These are phyloP conservation scores for Geococcyx californianus DNA, from an alignment of 2,113 vertebrate genomes.

Conservation along the genomic window DNA sequence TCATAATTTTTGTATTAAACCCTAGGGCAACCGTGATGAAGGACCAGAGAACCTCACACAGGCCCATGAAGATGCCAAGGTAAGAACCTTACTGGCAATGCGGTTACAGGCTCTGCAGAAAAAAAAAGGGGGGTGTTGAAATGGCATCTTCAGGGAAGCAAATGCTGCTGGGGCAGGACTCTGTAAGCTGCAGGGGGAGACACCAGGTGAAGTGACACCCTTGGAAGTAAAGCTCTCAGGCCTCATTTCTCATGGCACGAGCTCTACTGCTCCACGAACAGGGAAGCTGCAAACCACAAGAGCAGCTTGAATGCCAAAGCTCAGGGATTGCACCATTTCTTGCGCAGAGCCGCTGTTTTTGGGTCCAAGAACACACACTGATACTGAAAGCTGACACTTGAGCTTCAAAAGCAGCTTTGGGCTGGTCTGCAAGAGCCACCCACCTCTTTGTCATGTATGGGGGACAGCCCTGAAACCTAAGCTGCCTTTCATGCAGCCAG, in stretches of 20 bases:
- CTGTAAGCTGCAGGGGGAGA: neutral
- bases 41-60: slow-evolving; percentile 80
- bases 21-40: slow-evolving; percentile 90
- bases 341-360: neutral
- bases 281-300: neutral
- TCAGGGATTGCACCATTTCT: neutral
- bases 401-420: neutral
- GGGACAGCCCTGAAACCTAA: neutral
- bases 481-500: neutral
- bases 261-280: rapidly evolving
- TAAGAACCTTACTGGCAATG: slow-evolving; percentile 29
- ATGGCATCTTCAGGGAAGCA: neutral
- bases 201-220: neutral
- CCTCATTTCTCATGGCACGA: neutral
- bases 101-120: neutral
- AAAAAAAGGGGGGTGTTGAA: neutral
- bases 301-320: neutral
- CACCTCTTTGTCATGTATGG: neutral
- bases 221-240: neutral
- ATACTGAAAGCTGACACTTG: neutral
- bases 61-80: slow-evolving; percentile 87
- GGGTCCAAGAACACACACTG: neutral
- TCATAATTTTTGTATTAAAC: neutral
- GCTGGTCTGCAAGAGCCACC: neutral
- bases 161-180: neutral